phyloP scores from a whole-genome alignment of 1,140 invertebrate genomes.

The Drosophila takahashii region DNA sequence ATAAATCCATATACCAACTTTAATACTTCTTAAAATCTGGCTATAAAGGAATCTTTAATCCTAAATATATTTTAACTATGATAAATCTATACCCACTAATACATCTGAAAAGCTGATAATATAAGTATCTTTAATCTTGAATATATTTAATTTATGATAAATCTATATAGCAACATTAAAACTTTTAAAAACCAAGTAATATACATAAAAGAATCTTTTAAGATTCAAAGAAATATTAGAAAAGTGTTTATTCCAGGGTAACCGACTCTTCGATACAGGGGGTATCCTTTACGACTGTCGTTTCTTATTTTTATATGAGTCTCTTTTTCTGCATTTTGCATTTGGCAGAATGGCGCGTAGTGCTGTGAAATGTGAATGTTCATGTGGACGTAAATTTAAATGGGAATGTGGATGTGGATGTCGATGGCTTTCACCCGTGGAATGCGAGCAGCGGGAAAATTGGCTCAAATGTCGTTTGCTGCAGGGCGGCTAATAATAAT shows the following conservation, averaged over 20 bases:
- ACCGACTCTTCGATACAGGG: not conserved
- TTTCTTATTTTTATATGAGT: conserved; percentile 27
- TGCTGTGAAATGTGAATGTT: conserved; percentile 56
- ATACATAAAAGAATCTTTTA: too few species aligned
- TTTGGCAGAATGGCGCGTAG: conserved; percentile 56
- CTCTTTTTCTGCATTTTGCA: conserved; percentile 54
- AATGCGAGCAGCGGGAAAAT: conserved; percentile 70
- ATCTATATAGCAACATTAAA: too few species aligned
- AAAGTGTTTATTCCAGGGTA: conserved; percentile 1
- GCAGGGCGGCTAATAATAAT: conserved; percentile 50
- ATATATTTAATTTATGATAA: too few species aligned
- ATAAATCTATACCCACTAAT: too few species aligned
- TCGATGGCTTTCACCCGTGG: conserved; percentile 70
- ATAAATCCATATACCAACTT: too few species aligned
- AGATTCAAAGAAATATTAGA: not conserved
- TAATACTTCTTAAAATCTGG: too few species aligned
- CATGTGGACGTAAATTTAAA: conserved; percentile 22
- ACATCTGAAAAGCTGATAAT: too few species aligned
- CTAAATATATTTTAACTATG: too few species aligned
- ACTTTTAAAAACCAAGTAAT: too few species aligned
- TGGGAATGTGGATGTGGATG: conserved; percentile 18
- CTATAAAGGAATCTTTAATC: too few species aligned
- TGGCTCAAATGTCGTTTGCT: conserved; percentile 64
- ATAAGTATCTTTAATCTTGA: too few species aligned
- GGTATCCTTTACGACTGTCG: conserved; percentile 1